phyloP scores from a whole-genome alignment of 2,113 vertebrate genomes.

The Paramisgurnus dabryanus region DNA sequence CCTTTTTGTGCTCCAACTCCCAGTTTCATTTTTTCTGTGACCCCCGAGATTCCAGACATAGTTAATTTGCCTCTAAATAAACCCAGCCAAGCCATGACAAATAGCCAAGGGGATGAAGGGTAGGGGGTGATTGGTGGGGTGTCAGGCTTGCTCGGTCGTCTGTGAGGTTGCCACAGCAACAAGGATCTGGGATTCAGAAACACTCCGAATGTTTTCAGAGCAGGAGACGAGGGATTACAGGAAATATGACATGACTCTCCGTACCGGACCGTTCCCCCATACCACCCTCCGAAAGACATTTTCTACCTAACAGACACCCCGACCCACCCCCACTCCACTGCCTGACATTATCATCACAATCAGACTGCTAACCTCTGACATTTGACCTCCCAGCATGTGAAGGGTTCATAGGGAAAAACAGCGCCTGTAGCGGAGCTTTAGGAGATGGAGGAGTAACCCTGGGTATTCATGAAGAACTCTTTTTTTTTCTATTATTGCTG shows the following conservation, averaged over 20 bases:
- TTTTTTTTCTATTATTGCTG: slow-evolving; percentile 29
- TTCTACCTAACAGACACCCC: slow-evolving; percentile 20
- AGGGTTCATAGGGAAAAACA: slow-evolving; percentile 54
- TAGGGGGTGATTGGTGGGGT: slow-evolving; percentile 69
- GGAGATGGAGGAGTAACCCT: slow-evolving; percentile 55
- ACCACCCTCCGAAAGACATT: slow-evolving; percentile 22
- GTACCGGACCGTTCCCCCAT: slow-evolving; percentile 55
- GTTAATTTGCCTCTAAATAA: slow-evolving; percentile 82
- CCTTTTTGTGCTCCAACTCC: slow-evolving; percentile 60
- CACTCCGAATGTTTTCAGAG: slow-evolving; percentile 73
- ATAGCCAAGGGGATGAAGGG: slow-evolving; percentile 71
- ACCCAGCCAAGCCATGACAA: slow-evolving; percentile 80
- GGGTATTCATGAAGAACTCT: slow-evolving; percentile 53
- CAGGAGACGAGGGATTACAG: slow-evolving; percentile 77
- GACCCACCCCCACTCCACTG: slow-evolving; percentile 56
- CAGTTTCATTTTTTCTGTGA: slow-evolving; percentile 61
- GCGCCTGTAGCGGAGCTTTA: slow-evolving; percentile 56
- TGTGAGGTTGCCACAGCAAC: slow-evolving; percentile 74
- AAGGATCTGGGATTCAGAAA: slow-evolving; percentile 64
- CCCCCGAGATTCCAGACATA: slow-evolving; percentile 78
- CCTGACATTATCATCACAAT: slow-evolving; percentile 84
- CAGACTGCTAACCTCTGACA: slow-evolving; percentile 76
- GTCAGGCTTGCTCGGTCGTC: slow-evolving; percentile 73
- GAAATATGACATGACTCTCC: slow-evolving; percentile 78
- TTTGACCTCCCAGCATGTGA: slow-evolving; percentile 73